A percentile compares a stretch with the other conserved stretches of the same genome.
phyloP scores from a whole-genome alignment of 2,797 vertebrate species.

The Pipistrellus kuhlii region DNA sequence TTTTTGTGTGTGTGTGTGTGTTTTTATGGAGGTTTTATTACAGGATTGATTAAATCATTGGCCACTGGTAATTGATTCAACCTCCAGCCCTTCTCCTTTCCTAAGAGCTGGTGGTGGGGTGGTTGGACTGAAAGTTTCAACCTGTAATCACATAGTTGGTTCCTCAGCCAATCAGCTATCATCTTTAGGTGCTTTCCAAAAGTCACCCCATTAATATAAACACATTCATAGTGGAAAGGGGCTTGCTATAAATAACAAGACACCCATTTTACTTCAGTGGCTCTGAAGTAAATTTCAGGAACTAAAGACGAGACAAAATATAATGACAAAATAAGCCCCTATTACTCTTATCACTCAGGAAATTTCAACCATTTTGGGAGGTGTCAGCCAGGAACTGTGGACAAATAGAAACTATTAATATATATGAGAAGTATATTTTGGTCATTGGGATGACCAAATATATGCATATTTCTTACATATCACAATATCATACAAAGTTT shows the following conservation, averaged over 20 bases:
- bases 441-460: background rate
- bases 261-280: background rate
- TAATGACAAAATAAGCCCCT: background rate
- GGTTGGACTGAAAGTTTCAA: background rate
- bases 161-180: background rate
- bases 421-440: background rate
- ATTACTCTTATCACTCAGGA: background rate
- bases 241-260: background rate
- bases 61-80: background rate
- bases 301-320: constrained; percentile 1
- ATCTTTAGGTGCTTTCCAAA: background rate
- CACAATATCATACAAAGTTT: background rate
- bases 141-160: background rate
- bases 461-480: background rate
- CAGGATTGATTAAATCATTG: background rate
- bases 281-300: background rate
- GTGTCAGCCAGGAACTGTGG: background rate
- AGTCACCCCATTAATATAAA: background rate
- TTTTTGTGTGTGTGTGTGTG: background rate
- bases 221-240: background rate
- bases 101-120: background rate
- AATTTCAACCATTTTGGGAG: background rate
- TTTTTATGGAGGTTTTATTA: background rate
- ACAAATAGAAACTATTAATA: constrained; percentile 7
- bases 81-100: background rate